Evolutionary conservation across 2,113 vertebrate species (phyloP), one percentile per base, ranked within the genome.

Genomic region (Pangasianodon hypophthalmus): DNA sequence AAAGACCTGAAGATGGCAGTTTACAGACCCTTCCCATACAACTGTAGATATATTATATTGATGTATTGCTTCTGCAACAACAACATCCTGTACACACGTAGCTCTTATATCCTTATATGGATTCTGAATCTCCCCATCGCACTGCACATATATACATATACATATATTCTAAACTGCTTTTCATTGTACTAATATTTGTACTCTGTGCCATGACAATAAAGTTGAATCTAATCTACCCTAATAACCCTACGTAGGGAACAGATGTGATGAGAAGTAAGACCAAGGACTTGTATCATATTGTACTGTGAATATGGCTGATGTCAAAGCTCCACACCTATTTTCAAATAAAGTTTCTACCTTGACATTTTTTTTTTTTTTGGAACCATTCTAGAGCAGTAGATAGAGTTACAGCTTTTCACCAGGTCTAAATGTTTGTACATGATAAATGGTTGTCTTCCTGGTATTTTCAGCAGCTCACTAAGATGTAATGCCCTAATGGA

Each of bases 401-500:
- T 48, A 26, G 41, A 48, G 1, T 46, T 50, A 52, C 29, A 52
- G 44, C 46, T 52, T 50, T 71, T 71, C 29, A 32, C 18, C 29
- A 71, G 14, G 73, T 24, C 19, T 16, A 79, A 56, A 29, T 60
- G 86, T 81, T 75, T 60, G 52, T 77, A 60, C 46, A 10, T 80
- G 54, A 87, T 87, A 79, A 58, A 37, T 46, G 86, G 56, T 80
- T 46, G 41, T 80, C 21, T 21, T 58, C 26, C 41, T 60, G 54
- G 18, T 44, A 75, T 87, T 77, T 60, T 87, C 86, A 56, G 73
- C 86, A 87, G 58, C 73, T 48, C 75, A 80, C 54, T 11, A 16
- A 24, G 37, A 62, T 87, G 56, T 48, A 87, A 87, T 79, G 86
- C 44, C 26, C 54, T 87, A 58, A 87, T 60, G 73, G 73, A 87